A percentile compares a stretch with the other conserved stretches of the same genome.
Conservation (phyloP, 2,797 vertebrate species). For the Silurus aristotelis region DNA sequence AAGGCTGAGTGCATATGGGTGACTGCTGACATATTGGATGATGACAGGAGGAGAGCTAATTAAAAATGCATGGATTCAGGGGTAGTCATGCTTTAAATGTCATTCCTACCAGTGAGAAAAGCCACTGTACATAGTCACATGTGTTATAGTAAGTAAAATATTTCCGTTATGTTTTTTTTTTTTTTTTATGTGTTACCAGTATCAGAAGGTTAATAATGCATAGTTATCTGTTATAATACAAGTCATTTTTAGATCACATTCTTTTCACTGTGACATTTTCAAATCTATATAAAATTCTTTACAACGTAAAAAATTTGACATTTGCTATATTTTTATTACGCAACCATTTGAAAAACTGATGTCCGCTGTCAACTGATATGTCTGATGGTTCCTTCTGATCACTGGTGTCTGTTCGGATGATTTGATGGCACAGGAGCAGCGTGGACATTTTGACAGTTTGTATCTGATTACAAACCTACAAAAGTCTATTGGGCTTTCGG, state of each 20-base stretch:
- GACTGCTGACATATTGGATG: slow-evolving; percentile 47
- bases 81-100: slow-evolving; percentile 56
- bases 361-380: background rate
- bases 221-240: background rate
- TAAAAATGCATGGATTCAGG: slow-evolving; percentile 57
- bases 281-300: background rate
- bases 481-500: background rate
- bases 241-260: background rate
- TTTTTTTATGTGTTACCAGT: background rate
- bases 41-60: slow-evolving; percentile 53
- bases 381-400: background rate
- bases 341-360: background rate
- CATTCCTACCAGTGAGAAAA: slow-evolving; percentile 44
- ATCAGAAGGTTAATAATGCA: slow-evolving; percentile 6
- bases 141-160: slow-evolving; percentile 16
- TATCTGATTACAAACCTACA: background rate
- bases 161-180: background rate
- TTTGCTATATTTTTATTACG: slow-evolving; percentile 2
- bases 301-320: background rate
- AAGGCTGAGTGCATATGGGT: slow-evolving; percentile 36
- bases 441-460: background rate
- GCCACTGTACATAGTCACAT: background rate
- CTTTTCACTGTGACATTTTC: background rate
- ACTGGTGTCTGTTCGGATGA: background rate
- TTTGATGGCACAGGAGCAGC: background rate